phyloP scores from a whole-genome alignment of 2,113 vertebrate genomes.

The Candoia aspera region DNA sequence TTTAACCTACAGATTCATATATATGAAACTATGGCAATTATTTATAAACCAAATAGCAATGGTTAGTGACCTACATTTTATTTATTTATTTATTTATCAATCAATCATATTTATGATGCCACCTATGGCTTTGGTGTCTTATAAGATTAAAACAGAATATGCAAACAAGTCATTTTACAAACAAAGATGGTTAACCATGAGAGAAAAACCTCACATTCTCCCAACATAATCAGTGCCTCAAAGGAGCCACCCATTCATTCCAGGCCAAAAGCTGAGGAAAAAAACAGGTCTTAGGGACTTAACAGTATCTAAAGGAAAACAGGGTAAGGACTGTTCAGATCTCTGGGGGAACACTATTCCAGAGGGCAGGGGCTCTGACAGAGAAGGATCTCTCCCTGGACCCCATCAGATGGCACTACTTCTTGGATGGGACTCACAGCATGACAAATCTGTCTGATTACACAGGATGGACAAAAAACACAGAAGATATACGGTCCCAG shows the following conservation, averaged over 20 bases:
- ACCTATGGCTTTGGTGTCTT: not conserved
- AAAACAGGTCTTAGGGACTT: not conserved
- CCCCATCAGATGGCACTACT: not conserved
- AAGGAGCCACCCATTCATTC: not conserved
- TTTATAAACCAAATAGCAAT: conserved; percentile 15
- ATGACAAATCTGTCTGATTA: not conserved
- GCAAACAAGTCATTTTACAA: not conserved
- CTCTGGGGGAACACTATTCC: not conserved
- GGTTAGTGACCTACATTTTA: not conserved
- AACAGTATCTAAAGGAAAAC: not conserved
- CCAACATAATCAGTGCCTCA: not conserved
- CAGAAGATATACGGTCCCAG: not conserved
- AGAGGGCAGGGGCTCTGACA: not conserved
- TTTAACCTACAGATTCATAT: conserved; percentile 41
- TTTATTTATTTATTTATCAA: not conserved
- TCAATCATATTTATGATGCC: not conserved
- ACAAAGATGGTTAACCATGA: not conserved
- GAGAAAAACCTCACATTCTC: not conserved
- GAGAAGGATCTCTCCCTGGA: not conserved
- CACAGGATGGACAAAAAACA: not conserved
- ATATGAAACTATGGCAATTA: conserved; percentile 20
- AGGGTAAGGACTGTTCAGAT: not conserved
- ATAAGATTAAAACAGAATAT: not conserved
- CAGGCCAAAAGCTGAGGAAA: not conserved
- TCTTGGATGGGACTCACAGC: not conserved